Base-by-base conservation (phyloP, 2,888 invertebrate genomes). In the Pristionchus japonicus region DNA sequence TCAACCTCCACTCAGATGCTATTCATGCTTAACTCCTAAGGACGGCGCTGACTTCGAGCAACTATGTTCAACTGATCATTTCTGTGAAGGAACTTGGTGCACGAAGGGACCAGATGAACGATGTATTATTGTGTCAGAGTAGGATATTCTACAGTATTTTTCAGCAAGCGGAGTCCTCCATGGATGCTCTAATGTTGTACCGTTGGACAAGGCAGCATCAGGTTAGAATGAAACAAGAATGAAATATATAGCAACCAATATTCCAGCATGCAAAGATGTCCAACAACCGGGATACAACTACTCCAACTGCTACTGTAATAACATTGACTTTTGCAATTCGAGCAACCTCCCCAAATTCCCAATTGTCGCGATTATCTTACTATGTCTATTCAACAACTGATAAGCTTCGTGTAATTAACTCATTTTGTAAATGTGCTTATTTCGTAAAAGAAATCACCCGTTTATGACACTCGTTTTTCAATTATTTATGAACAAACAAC, bases 301-400 rank as follows among this genome's bases (percentile, higher is more conserved):
- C 64, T 67, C 40, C n/a, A 91, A 90, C 64, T 91, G 91, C 87
- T 91, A 90, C 88, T 91, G 91, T 88, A 91, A 90, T 52, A 91
- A 91, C 88, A 90, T 91, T n/a, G 91, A 90, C 77, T 91, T 87
- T 52, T 91, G 91, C 74, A 91, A 91, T n/a, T 34, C 34, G 13
- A 15, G 9, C 20, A 23, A 37, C 31, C 27, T 31, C 27, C 9
- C 13, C n/a, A 23, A 23, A 11, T 47, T n/a, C 43, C 31, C 15
- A 9, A 47, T 47, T n/a, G n/a, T 43, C 34, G 7, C 31, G 23
- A 20, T 47, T 82, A 13, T 82, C 15, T 9, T 49, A n/a, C 15
- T 82, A n/a, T 47, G 15, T n/a, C 23, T 82, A 4, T 82, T 82
- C 27, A n/a, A n/a, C n/a, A n/a, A n/a, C 74, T 34, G 37, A 4